phyloP scores from a whole-genome alignment of 2,888 invertebrate genomes.

The Sinelater perroti region DNA sequence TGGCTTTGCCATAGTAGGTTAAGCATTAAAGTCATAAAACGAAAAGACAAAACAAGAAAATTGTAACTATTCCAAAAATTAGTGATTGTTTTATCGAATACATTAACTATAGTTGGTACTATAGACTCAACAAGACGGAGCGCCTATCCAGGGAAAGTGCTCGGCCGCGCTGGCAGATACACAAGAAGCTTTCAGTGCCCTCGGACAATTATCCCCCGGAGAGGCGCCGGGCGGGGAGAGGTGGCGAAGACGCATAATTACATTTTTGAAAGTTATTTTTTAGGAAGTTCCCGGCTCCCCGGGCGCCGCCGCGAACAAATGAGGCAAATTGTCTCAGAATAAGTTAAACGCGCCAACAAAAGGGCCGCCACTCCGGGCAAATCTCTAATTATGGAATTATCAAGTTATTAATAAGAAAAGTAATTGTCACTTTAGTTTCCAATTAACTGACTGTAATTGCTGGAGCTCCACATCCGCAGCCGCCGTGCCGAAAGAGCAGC shows the following conservation, averaged over 20 bases:
- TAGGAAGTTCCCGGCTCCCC: conserved; percentile 27
- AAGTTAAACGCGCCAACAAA: conserved; percentile 47
- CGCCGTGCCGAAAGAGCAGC: conserved; percentile 35
- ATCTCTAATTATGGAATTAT: conserved; percentile 60
- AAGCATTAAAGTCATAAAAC: too few species aligned
- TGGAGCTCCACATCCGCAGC: conserved; percentile 42
- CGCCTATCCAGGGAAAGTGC: too few species aligned
- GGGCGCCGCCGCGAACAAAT: conserved; percentile 41
- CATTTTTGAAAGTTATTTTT: conserved; percentile 34
- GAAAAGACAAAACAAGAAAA: too few species aligned
- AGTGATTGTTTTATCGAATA: too few species aligned
- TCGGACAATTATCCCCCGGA: too few species aligned
- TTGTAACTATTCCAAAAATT: too few species aligned
- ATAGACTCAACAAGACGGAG: too few species aligned
- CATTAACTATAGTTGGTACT: too few species aligned
- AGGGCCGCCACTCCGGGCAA: conserved; percentile 51
- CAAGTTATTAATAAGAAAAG: conserved; percentile 51
- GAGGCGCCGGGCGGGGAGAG: too few species aligned
- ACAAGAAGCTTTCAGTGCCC: too few species aligned
- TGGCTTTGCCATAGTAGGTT: too few species aligned
- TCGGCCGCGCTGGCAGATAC: too few species aligned
- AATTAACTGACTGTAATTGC: conserved; percentile 57
- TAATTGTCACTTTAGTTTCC: conserved; percentile 61
- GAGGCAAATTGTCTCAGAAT: conserved; percentile 47
- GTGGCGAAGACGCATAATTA: conserved; percentile 23